A percentile compares a stretch with the other conserved stretches of the same genome.
Evolutionary conservation across 2,888 invertebrate genomes (phyloP).

Genomic region (Scrobipalpa atriplicella): DNA sequence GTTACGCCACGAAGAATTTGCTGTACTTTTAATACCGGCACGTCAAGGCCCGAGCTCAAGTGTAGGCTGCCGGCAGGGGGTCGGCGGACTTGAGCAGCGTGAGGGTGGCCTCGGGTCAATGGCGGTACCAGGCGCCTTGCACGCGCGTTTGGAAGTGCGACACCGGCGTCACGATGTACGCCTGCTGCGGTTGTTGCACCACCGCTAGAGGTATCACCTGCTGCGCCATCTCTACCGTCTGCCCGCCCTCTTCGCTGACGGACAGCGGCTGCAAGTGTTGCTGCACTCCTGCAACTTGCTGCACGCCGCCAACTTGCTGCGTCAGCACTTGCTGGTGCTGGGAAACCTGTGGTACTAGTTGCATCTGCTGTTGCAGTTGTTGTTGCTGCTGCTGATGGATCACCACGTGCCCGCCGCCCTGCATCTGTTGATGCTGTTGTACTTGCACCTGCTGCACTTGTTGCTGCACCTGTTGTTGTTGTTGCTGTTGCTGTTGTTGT

Average conservation of each 20-base stretch:
- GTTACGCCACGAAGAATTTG: background rate
- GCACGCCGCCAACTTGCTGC: constrained; percentile 68
- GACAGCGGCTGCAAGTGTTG: constrained; percentile 77
- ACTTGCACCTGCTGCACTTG: constrained; percentile 66
- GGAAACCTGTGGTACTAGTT: constrained; percentile 77
- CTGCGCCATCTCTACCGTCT: constrained; percentile 84
- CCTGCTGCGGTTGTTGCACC: constrained; percentile 84
- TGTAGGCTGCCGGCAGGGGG: constrained; percentile 26
- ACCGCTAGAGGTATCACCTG: constrained; percentile 86
- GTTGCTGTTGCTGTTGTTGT: constrained; percentile 69
- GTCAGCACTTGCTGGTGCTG: constrained; percentile 78
- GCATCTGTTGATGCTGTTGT: constrained; percentile 73
- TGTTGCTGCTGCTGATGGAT: constrained; percentile 68
- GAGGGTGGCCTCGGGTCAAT: constrained; percentile 60
- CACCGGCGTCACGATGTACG: constrained; percentile 85
- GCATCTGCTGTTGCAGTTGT: constrained; percentile 72
- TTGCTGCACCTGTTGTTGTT: constrained; percentile 75
- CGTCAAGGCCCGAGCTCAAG: background rate
- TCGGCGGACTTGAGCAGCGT: constrained; percentile 4
- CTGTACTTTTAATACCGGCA: background rate
- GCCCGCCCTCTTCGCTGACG: constrained; percentile 77
- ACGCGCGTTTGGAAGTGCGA: constrained; percentile 85
- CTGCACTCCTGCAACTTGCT: constrained; percentile 70
- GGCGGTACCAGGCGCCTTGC: constrained; percentile 82
- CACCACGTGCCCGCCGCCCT: constrained; percentile 65